phyloP scores from a whole-genome alignment of 2,113 vertebrate species.

The Misgurnus anguillicaudatus region DNA sequence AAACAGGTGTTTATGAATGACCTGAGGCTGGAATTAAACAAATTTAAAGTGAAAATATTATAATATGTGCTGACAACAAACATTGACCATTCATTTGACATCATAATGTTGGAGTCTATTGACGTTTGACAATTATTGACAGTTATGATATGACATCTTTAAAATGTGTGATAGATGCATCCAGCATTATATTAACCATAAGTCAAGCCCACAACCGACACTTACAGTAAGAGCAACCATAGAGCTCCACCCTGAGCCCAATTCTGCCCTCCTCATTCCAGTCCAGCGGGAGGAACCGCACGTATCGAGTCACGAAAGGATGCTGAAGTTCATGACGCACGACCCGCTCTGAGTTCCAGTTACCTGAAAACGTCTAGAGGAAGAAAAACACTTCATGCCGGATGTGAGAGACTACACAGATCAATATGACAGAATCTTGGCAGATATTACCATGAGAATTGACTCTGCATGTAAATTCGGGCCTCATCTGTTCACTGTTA shows the following conservation, averaged over 20 bases:
- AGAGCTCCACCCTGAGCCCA: constrained; percentile 88
- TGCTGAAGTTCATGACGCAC: constrained; percentile 87
- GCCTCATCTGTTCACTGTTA: constrained; percentile 19
- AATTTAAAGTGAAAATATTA: no score
- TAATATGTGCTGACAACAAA: no score
- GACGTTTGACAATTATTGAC: no score
- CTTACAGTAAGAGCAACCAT: constrained; percentile 94
- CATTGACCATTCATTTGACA: no score
- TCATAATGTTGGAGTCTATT: no score
- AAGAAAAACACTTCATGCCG: constrained; percentile 7
- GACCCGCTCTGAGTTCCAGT: constrained; percentile 84
- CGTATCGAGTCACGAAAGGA: constrained; percentile 78
- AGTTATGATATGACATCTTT: no score
- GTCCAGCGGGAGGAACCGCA: constrained; percentile 89
- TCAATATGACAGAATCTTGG: not conserved
- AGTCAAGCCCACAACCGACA: constrained; percentile 14
- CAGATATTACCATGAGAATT: not conserved
- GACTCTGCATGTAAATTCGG: constrained; percentile 5
- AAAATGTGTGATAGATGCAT: no score
- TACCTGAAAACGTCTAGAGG: constrained; percentile 90
- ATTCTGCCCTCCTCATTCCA: constrained; percentile 85
- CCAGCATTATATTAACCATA: no score
- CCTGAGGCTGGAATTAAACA: no score
- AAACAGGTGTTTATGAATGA: no score
- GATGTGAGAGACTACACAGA: constrained; percentile 14